Evolutionary conservation across 2,113 vertebrate species (phyloP), one percentile per base, ranked within the genome.

Genomic region (Diglossa brunneiventris): DNA sequence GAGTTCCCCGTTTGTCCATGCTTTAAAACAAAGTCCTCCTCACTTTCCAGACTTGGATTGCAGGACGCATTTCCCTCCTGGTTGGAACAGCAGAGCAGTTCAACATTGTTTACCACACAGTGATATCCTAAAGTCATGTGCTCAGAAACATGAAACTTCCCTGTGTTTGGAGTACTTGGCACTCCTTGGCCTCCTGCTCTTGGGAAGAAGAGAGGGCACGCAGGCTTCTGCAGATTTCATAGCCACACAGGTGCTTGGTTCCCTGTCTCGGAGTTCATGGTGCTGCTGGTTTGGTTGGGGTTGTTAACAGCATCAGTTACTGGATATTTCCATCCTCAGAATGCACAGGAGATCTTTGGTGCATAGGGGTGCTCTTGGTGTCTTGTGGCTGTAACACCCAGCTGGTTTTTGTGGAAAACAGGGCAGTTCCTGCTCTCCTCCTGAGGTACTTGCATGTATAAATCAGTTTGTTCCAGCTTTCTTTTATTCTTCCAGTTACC

Each of bases 241-340:
- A 13, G 53, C 20, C 24, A 15, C 13, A 3, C 0, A 2, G 28
- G 26, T 31, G 50, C 2, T 6, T 61, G 41, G 7, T 11, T 74
- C 27, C 22, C 24, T 81, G 2, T 19, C 18, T 12, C 7, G 18
- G 58, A 49, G 16, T 26, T 53, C 2, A 2, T 5, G 4, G 5
- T 61, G 50, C 17, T 77, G 79, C 11, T 66, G 59, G 27, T 74
- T 64, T 37, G 44, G 37, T 18, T 42, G 68, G 67, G 24, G 26
- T 17, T 52, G 56, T 41, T 9, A 17, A 7, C 42, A 21, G 15
- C 31, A 1, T 27, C 15, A 55, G 5, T 27, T 18, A 7, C 20
- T 73, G 10, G 26, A 3, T 42, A 2, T 7, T 50, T 2, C 42
- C 3, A 1, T 41, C 13, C 41, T 74, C 37, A 30, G 62, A 52